Percentiles rank a stretch among this genome's conserved stretches.
Evolutionary conservation across 2,113 vertebrate genomes (phyloP).

Genomic region (Capreolus pygargus): DNA sequence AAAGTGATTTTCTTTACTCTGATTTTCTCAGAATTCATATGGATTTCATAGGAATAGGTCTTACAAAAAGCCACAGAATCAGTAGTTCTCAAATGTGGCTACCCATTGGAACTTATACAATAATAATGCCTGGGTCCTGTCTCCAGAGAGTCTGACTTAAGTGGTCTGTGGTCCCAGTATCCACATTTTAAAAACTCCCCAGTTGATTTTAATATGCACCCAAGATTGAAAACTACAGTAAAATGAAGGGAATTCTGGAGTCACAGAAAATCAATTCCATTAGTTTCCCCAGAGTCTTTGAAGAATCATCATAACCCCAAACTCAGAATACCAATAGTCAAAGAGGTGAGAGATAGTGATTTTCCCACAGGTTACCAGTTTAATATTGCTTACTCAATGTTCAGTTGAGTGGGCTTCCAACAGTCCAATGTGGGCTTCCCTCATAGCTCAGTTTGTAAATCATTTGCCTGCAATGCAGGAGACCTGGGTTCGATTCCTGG

Average conservation of each 20-base stretch:
- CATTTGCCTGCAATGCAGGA: not conserved
- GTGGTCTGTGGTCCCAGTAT: not conserved
- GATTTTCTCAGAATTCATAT: not conserved
- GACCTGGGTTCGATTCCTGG: not conserved
- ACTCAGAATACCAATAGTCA: not conserved
- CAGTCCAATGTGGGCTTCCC: not conserved
- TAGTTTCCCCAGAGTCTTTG: not conserved
- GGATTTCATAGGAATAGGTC: not conserved
- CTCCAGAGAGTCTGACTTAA: not conserved
- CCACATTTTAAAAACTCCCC: not conserved
- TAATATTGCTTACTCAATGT: not conserved
- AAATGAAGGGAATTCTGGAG: not conserved
- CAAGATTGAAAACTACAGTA: not conserved
- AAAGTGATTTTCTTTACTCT: not conserved
- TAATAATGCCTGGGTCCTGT: not conserved
- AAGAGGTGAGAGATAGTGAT: not conserved
- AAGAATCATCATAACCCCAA: not conserved
- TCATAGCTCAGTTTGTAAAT: not conserved
- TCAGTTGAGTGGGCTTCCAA: not conserved
- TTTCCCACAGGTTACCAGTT: not conserved
- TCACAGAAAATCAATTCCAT: not conserved
- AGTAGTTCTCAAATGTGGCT: conserved; percentile 16
- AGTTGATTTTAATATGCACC: not conserved
- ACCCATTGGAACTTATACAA: not conserved
- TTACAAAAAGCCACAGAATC: not conserved